A percentile compares a stretch with the other conserved stretches of the same genome.
These are phyloP conservation scores for Setipinna tenuifilis DNA, from an alignment of 2,797 vertebrate species.

Conservation along the genomic window DNA sequence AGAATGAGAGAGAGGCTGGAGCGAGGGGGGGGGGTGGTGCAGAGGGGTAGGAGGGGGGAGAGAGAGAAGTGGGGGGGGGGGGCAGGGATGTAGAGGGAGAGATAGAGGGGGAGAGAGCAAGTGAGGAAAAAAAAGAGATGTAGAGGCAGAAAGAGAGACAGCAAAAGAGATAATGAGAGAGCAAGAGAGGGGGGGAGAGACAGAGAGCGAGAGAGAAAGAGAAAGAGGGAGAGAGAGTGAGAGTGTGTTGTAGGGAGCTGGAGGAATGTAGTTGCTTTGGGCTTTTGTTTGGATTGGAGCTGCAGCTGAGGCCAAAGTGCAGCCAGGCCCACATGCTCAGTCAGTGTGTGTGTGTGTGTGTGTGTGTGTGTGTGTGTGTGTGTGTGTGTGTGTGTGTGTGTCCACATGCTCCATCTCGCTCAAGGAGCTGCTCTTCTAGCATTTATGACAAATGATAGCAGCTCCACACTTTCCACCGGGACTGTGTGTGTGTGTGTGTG, in stretches of 20 bases:
- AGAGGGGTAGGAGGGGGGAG: background rate
- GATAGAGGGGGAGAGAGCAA: background rate
- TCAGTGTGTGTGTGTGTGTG: background rate
- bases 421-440: slow-evolving; percentile 63
- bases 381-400: too few relatives aligned
- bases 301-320: slow-evolving; percentile 75
- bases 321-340: slow-evolving; percentile 68
- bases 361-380: background rate
- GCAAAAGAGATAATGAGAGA: background rate
- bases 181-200: background rate
- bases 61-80: background rate
- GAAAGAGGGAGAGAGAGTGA: background rate
- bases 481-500: slow-evolving; percentile 39
- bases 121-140: background rate
- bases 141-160: too few relatives aligned
- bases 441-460: slow-evolving; percentile 62
- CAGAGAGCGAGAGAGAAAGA: background rate
- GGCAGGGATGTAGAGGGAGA: background rate
- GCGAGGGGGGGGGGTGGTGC: background rate
- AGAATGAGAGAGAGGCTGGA: background rate
- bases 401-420: slow-evolving; percentile 40
- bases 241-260: slow-evolving; percentile 51
- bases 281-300: slow-evolving; percentile 73
- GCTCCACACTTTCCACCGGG: slow-evolving; percentile 53
- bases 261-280: slow-evolving; percentile 65